These are phyloP conservation scores for Deilephila elpenor DNA, from an alignment of 2,888 invertebrate genomes.

Conservation along the genomic window DNA sequence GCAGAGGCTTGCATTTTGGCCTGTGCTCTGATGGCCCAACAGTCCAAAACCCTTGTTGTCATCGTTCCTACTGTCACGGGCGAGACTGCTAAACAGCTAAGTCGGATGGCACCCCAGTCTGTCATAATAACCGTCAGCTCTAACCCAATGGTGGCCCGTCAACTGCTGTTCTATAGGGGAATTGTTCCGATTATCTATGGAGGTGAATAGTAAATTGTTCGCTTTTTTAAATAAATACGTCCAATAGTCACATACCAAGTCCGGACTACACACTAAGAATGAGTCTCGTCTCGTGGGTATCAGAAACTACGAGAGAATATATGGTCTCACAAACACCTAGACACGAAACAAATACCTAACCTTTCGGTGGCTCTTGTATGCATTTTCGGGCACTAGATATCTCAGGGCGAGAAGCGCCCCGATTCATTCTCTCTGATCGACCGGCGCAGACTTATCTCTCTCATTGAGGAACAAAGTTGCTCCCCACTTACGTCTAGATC, in stretches of 20 bases:
- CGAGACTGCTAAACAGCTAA: constrained; percentile 46
- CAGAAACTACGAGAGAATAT: neutral
- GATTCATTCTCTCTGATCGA: no score
- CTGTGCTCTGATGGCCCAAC: constrained; percentile 44
- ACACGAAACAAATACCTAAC: neutral
- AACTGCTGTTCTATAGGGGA: constrained; percentile 77
- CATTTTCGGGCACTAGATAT: no score
- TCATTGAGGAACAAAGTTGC: no score
- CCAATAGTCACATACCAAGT: neutral
- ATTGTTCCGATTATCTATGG: constrained; percentile 70
- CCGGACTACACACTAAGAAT: neutral
- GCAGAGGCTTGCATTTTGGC: constrained; percentile 48
- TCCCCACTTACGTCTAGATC: no score
- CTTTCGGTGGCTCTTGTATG: no score
- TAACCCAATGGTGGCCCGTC: constrained; percentile 74
- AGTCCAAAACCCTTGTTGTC: constrained; percentile 40
- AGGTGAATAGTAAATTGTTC: constrained; percentile 43
- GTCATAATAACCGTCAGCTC: constrained; percentile 48
- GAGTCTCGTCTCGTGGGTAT: neutral
- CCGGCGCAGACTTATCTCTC: no score
- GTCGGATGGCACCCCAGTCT: constrained; percentile 40
- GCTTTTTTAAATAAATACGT: neutral
- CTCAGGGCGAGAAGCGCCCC: no score
- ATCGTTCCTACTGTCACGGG: constrained; percentile 53
- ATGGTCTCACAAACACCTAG: neutral